A percentile compares a stretch with the other conserved stretches of the same genome.
Evolutionary conservation across 2,113 vertebrate species (phyloP).

Genomic region (Peromyscus leucopus): DNA sequence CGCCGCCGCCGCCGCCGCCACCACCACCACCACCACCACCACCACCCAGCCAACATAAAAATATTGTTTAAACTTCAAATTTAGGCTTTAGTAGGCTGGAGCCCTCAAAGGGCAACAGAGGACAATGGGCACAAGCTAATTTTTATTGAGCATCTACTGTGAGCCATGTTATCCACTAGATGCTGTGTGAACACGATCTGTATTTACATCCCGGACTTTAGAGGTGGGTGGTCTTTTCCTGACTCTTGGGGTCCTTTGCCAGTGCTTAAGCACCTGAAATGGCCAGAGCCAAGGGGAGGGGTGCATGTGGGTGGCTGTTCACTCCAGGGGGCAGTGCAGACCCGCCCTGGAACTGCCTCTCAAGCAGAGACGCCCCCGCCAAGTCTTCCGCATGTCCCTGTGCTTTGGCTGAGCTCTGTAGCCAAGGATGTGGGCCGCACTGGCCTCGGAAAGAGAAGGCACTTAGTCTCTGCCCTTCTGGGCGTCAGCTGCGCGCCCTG

Average conservation of each 20-base stretch:
- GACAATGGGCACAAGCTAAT: neutral
- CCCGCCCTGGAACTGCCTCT: neutral
- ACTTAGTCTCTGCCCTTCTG: neutral
- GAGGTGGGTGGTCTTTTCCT: neutral
- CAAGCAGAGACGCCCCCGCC: neutral
- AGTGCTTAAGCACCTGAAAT: neutral
- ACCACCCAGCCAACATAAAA: too few species aligned
- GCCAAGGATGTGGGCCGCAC: neutral
- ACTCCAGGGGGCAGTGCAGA: neutral
- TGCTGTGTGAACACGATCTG: accelerated
- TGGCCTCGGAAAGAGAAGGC: neutral
- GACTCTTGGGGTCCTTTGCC: neutral
- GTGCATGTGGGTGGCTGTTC: neutral
- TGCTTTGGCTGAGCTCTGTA: neutral
- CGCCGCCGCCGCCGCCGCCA: too few species aligned
- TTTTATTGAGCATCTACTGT: neutral
- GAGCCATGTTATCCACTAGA: neutral
- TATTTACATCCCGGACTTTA: neutral
- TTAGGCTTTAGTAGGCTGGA: neutral
- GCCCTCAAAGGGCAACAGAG: neutral
- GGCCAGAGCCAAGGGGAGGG: neutral
- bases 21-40: too few species aligned
- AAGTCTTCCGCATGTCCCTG: neutral
- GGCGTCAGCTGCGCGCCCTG: neutral
- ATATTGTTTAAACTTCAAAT: neutral